A percentile compares a stretch with the other conserved stretches of the same genome.
These are phyloP conservation scores for Sapajus apella DNA, from an alignment of 2,113 vertebrate species.

Conservation along the genomic window DNA sequence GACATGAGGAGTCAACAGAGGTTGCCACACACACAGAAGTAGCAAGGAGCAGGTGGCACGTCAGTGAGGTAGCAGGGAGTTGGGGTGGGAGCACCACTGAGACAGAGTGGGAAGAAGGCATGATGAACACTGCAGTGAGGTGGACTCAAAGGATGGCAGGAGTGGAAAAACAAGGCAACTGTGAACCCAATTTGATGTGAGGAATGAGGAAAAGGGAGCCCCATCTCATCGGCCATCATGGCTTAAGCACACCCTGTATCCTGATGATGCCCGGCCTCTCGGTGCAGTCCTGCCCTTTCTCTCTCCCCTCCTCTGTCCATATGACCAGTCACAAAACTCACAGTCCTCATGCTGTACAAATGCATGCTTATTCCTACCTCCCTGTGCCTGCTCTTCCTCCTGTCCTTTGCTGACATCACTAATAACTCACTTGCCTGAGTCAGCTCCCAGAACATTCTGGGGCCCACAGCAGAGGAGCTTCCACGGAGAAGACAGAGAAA, in stretches of 20 bases:
- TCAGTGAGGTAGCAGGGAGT: background rate
- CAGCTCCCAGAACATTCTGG: background rate
- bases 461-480: background rate
- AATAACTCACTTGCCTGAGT: background rate
- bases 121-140: background rate
- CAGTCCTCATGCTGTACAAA: background rate
- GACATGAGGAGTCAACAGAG: background rate
- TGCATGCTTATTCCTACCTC: background rate
- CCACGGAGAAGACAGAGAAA: background rate
- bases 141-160: background rate
- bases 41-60: background rate
- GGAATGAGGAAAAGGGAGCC: background rate
- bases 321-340: background rate
- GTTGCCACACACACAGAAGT: background rate
- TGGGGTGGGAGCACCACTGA: background rate
- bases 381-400: background rate
- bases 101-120: background rate
- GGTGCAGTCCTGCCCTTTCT: background rate
- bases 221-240: rapidly evolving
- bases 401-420: background rate
- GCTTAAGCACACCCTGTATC: background rate
- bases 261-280: background rate
- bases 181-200: background rate
- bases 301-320: background rate
- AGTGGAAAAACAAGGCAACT: background rate